Evolutionary conservation across 2,113 vertebrate genomes (phyloP), one percentile per base, ranked within the genome.

Genomic region (Gambusia holbrooki): DNA sequence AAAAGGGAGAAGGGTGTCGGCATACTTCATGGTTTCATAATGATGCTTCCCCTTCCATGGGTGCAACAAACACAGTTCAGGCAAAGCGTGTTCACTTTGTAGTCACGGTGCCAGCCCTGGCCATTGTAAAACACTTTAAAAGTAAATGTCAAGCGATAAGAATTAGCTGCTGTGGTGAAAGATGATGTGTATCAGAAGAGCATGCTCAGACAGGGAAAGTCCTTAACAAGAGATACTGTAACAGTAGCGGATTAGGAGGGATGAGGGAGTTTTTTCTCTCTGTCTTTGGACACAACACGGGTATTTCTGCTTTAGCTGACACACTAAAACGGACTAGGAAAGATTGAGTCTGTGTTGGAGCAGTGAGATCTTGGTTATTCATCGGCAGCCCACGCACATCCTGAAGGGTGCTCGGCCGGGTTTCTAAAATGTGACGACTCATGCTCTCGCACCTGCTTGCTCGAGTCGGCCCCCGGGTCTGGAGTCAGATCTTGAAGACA

Each of bases 81-180:
- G 67, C 12, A 54, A 37, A 70, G 25, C 32, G 4, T 3, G n/a
- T 27, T 3, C n/a, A 29, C 22, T 37, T 29, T 71, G 35, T 25
- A 75, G 66, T 61, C 22, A 2, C 3, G 22, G 42, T 33, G 45
- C 30, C 65, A 25, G 51, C 22, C 0, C 2, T 62, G 35, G 32
- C 13, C 28, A 35, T 30, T 32, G n/a, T 32, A 15, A 45, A 67
- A 51, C 8, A n/a, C 28, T 19, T 37, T 58, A 25, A 25, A 25
- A 33, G 61, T 67, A 83, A 85, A 88, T 77, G 85, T 84, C 79
- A 84, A 85, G 69, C 28, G 85, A 82, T 80, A 69, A 73, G 61
- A 68, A 80, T 6, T n/a, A 28, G 27, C 22, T 40, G 58, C 28
- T 78, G 75, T 40, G 71, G 74, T 80, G 71, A 54, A 58, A 3